Conservation (phyloP, 2,888 invertebrate species). For the Tribolium freemani region DNA sequence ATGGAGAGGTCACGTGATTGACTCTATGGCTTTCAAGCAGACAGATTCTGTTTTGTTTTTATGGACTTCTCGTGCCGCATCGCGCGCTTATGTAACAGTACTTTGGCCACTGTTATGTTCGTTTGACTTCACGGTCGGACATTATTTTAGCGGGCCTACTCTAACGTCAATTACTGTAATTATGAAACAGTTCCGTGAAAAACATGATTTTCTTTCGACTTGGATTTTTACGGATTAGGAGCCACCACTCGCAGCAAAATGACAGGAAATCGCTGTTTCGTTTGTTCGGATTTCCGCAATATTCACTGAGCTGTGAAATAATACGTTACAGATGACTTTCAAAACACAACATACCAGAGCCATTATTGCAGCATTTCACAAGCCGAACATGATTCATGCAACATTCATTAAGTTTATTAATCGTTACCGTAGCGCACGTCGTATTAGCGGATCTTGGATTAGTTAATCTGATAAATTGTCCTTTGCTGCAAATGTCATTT, state of each 20-base stretch:
- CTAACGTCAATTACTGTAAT: slow-evolving; percentile 38
- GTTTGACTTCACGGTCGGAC: slow-evolving; percentile 26
- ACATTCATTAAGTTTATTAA: slow-evolving; percentile 35
- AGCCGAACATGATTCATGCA: slow-evolving; percentile 40
- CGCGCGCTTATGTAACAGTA: slow-evolving; percentile 42
- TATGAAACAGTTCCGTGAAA: slow-evolving; percentile 30
- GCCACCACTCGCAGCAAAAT: slow-evolving; percentile 14
- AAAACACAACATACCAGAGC: slow-evolving; percentile 37
- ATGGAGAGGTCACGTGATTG: background rate
- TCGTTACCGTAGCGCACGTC: slow-evolving; percentile 5
- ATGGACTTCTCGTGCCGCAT: slow-evolving; percentile 37
- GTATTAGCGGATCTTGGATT: slow-evolving; percentile 1
- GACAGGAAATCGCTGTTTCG: slow-evolving; percentile 50
- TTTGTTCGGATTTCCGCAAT: slow-evolving; percentile 52
- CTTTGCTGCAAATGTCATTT: slow-evolving; percentile 8
- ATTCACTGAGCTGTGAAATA: slow-evolving; percentile 50
- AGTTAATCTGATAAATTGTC: slow-evolving; percentile 3
- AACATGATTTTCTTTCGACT: background rate
- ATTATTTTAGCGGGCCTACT: slow-evolving; percentile 36
- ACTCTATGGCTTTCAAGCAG: background rate
- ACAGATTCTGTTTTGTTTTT: slow-evolving; percentile 33
- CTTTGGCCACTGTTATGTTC: slow-evolving; percentile 36
- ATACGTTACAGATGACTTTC: slow-evolving; percentile 43
- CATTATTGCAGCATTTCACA: slow-evolving; percentile 42
- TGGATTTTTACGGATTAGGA: slow-evolving; percentile 17